Conservation (phyloP, 2,113 vertebrate genomes). For the Sylvia atricapilla region DNA sequence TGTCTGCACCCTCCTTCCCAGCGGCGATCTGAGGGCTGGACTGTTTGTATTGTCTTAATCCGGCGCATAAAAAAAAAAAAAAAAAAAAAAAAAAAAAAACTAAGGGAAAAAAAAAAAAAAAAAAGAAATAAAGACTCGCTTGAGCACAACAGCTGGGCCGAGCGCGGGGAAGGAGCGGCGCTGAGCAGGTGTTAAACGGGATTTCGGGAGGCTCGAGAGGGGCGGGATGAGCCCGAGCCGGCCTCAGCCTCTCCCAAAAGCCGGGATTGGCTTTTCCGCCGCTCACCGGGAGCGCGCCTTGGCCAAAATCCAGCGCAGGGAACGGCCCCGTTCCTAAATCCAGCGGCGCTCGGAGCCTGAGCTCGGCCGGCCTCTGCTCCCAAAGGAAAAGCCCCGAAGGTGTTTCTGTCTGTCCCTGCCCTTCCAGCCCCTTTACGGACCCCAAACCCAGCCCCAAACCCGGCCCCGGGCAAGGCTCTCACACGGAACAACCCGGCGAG, state of each 20-base stretch:
- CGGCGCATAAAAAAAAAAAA: neutral
- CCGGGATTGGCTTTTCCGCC: neutral
- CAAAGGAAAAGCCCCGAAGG: neutral
- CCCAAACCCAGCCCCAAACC: too few species aligned
- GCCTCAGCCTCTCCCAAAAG: neutral
- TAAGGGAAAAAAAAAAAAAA: neutral
- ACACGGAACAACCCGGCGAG: neutral
- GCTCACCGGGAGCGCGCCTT: neutral
- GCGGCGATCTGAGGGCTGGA: neutral
- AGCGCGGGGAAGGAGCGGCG: neutral
- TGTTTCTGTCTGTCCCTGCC: neutral
- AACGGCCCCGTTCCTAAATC: too few species aligned
- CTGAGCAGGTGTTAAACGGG: conserved; percentile 12
- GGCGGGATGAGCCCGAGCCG: neutral
- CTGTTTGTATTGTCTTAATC: conserved; percentile 43
- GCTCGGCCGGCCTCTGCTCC: rapidly evolving
- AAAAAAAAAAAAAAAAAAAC: neutral
- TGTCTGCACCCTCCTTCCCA: neutral
- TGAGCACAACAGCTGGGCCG: conserved; percentile 23
- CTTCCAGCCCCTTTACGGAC: neutral
- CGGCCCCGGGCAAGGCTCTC: neutral
- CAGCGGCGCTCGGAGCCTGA: neutral
- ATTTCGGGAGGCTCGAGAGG: neutral
- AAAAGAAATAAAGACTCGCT: neutral
- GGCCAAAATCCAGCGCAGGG: neutral